phyloP scores from a whole-genome alignment of 2,113 vertebrate genomes.

The Microcebus jonahi region DNA sequence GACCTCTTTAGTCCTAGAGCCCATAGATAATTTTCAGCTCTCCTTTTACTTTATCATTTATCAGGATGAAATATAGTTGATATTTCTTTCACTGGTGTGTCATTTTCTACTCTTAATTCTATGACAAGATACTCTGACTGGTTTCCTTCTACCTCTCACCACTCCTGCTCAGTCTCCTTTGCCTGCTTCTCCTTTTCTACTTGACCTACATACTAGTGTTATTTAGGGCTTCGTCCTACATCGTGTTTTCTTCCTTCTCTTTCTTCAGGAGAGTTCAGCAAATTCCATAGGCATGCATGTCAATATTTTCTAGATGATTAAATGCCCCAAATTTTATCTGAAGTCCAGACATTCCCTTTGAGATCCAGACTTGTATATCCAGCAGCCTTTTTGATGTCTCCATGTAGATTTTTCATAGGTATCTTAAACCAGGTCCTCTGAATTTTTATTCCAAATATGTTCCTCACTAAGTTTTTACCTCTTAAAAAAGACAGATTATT shows the following conservation, averaged over 20 bases:
- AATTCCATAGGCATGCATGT: background rate
- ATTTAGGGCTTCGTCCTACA: background rate
- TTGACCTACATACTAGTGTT: background rate
- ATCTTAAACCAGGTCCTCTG: background rate
- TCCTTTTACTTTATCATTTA: background rate
- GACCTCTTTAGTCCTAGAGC: background rate
- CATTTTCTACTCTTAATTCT: background rate
- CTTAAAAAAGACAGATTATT: background rate
- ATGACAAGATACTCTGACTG: background rate
- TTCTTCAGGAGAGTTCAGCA: background rate
- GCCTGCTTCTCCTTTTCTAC: background rate
- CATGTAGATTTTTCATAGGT: background rate
- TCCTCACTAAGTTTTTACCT: background rate
- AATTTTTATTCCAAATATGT: background rate
- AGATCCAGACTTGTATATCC: background rate
- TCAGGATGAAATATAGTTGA: background rate
- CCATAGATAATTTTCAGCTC: background rate
- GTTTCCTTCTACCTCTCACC: background rate
- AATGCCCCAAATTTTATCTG: background rate
- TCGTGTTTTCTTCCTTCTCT: background rate
- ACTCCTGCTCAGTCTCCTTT: background rate
- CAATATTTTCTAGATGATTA: background rate
- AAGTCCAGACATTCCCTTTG: background rate
- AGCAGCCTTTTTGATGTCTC: background rate
- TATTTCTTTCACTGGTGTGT: background rate